Base-by-base conservation (phyloP, 1,140 invertebrate genomes). In the Philaenus spumarius region DNA sequence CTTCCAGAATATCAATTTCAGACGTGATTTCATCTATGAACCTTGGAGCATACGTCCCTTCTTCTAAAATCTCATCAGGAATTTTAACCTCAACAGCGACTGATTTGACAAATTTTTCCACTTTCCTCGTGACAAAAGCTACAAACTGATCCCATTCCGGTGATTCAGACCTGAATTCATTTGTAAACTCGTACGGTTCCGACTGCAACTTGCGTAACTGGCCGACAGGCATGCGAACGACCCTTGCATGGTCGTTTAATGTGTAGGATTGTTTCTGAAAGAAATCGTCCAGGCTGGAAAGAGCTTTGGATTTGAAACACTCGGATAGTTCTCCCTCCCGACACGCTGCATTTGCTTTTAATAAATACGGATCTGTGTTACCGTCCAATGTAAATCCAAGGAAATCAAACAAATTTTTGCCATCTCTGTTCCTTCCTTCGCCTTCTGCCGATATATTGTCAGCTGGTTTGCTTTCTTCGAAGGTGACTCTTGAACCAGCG, bases 1-100 rank as follows among this genome's bases (percentile, higher is more conserved):
- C 82, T 68, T 90, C 87, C 57, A 89, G 78, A 1, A 84, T 79
- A 66, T 90, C 86, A 2, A 90, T 80, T 72, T 91, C 88, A 65
- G 86, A 83, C 45, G 84, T 83, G 60, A 91, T 89, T 66, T 90
- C 87, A 61, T 89, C 87, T 19, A 91, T 76, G 69, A 91, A 89
- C 59, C 86, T 78, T 1, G 88, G 86, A 1, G 85, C 80, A 62
- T 88, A 87, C 22, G 82, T 75, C 3, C 81, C 80, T 40, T 84
- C 82, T 30, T 71, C 72, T 2, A 82, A 86, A 1, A 87, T 76
- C 52, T 84, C 82, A 23, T 83, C 77, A 40, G 86, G 82, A 52
- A 89, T 73, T 30, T 83, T 73, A 23, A 89, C 72, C 73, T 89
- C 87, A 55, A 90, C 72, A 3, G 84, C 84, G 12, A 84, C 82